A percentile compares a stretch with the other conserved stretches of the same genome.
Evolutionary conservation across 2,113 vertebrate species (phyloP).

Genomic region (Ptilonorhynchus violaceus): DNA sequence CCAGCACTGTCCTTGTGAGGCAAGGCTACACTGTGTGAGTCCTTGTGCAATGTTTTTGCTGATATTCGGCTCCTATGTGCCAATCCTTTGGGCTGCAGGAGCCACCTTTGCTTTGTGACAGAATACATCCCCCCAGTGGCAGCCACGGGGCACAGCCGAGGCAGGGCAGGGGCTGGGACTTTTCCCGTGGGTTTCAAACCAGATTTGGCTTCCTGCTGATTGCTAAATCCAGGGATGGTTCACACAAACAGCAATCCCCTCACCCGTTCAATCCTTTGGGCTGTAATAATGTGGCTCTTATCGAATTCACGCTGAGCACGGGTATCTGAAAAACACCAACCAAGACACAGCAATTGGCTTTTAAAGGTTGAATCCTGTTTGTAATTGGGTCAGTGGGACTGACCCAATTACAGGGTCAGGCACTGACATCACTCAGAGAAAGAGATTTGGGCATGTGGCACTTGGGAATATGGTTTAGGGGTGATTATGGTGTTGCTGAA

Average conservation of each 20-base stretch:
- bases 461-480: background rate
- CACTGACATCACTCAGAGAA: background rate
- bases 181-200: background rate
- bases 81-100: background rate
- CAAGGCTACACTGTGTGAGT: background rate
- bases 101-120: background rate
- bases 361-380: background rate
- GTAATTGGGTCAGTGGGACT: background rate
- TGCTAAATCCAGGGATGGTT: background rate
- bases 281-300: conserved; percentile 82
- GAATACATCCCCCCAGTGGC: background rate
- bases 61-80: fast-evolving
- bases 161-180: background rate
- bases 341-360: background rate
- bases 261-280: conserved; percentile 77
- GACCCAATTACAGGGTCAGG: too few species aligned
- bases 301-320: conserved; percentile 77
- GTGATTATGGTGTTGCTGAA: background rate
- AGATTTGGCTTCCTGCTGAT: background rate
- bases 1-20: background rate
- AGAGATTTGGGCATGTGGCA: background rate
- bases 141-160: background rate
- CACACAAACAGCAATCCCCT: background rate
- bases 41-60: background rate
- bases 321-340: conserved; percentile 74